Conservation (phyloP, 92 coral and sea anemone genomes). For the Pocillopora grandis region DNA sequence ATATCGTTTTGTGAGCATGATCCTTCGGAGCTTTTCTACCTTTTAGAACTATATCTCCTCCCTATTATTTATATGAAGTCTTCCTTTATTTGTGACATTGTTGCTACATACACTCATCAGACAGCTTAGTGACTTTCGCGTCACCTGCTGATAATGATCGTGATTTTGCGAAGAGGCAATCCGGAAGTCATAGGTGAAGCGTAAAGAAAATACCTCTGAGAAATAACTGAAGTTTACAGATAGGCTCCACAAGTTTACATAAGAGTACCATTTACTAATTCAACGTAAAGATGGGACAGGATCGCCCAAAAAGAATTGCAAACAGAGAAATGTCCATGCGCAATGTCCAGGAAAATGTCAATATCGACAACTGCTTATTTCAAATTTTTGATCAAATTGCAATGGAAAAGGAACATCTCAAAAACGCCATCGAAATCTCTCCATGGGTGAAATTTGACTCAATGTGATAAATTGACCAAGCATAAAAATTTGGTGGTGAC, state of each 20-base stretch:
- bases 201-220: slow-evolving; percentile 19
- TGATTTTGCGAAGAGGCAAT: slow-evolving; percentile 13
- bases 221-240: not conserved
- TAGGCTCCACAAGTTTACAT: not conserved
- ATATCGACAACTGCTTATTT: too few relatives aligned
- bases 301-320: not conserved
- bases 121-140: not conserved
- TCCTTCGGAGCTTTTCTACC: too few relatives aligned
- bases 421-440: not conserved
- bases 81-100: not conserved
- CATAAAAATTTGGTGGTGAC: not conserved
- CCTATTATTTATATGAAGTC: too few relatives aligned
- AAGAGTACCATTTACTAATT: not conserved
- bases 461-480: not conserved
- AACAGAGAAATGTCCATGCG: too few relatives aligned
- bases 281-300: not conserved
- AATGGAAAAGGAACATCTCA: too few relatives aligned
- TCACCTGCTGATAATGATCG: slow-evolving; percentile 10
- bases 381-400: too few relatives aligned
- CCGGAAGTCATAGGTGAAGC: slow-evolving; percentile 14
- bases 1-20: too few relatives aligned
- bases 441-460: too few relatives aligned
- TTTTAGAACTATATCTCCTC: too few relatives aligned
- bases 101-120: not conserved
- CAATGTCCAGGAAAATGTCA: too few relatives aligned